Percentiles rank a stretch among this genome's conserved stretches.
Conservation (phyloP, 1,140 invertebrate species). For the Papilio machaon region DNA sequence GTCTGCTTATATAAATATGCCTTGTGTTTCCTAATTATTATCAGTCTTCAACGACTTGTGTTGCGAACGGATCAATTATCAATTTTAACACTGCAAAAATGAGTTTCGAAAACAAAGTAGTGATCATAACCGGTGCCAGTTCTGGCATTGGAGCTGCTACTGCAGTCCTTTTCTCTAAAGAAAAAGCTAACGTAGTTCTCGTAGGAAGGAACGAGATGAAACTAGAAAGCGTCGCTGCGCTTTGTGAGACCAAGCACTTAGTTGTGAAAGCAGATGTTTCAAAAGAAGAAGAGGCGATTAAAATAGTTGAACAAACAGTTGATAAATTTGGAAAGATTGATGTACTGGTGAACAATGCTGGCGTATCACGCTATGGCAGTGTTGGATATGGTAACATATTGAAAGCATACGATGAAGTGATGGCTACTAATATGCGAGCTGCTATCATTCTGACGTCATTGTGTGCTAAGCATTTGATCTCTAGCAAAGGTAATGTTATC, state of each 20-base stretch:
- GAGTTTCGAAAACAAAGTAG: slow-evolving; percentile 2
- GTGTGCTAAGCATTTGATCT: not conserved
- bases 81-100: not conserved
- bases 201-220: not conserved
- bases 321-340: not conserved
- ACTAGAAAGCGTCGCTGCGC: not conserved
- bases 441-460: slow-evolving; percentile 2
- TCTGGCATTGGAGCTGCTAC: not conserved
- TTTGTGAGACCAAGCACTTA: not conserved
- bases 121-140: not conserved
- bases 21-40: not conserved
- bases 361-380: not conserved
- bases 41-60: not conserved
- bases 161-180: not conserved
- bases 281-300: not conserved
- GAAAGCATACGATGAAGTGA: not conserved
- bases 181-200: not conserved
- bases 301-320: not conserved
- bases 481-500: not conserved
- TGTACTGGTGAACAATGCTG: slow-evolving; percentile 4
- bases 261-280: not conserved
- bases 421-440: slow-evolving; percentile 5
- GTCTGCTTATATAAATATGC: not conserved
- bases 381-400: slow-evolving; percentile 3
- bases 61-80: not conserved